Base-by-base conservation (phyloP, 2,113 vertebrate species). In the Equus przewalskii region DNA sequence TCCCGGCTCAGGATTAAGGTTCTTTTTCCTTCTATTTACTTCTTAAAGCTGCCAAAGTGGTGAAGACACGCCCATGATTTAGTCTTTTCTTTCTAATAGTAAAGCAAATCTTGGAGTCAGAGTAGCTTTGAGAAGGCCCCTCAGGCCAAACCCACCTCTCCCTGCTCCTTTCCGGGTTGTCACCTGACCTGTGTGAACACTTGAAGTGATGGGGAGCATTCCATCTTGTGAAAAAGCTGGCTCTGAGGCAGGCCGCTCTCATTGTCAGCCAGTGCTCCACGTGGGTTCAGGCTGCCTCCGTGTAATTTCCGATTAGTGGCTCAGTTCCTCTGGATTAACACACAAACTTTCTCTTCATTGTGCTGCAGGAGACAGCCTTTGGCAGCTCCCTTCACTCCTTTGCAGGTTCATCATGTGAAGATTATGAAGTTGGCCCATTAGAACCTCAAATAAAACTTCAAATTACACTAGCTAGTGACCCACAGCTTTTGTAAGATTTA, bases 21-120 rank as follows among this genome's bases (percentile, higher is more conserved):
- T 67, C 4, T 80, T 65, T 19, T 51, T 88, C 41, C n/a, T 36
- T 18, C 15, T 44, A 0, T 58, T 51, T 49, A 26, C 15, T 72
- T 44, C 67, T 87, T 84, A 85, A 83, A 85, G 44, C 72, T 81
- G 49, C 33, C 26, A 0, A 19, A 0, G 8, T 19, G 41, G 28
- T 46, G 12, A 54, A n/a, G 78, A 73, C 7, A 18, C 19, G 19
- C 11, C 2, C 16, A 11, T 62, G 19, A n/a, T 54, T 69, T 26
- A 28, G 65, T 67, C 70, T 44, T 62, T 84, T 11, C 30, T 92
- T n/a, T 67, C 65, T 64, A 4, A n/a, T 26, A 41, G 51, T 10
- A 21, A 95, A 89, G 56, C 14, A 90, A 73, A 24, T 94, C 70
- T 49, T 41, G 60, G 46, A 69, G n/a, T 70, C 24, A 64, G 41